Evolutionary conservation across 2,888 invertebrate genomes (phyloP).

Genomic region (Dryobotodes eremita): DNA sequence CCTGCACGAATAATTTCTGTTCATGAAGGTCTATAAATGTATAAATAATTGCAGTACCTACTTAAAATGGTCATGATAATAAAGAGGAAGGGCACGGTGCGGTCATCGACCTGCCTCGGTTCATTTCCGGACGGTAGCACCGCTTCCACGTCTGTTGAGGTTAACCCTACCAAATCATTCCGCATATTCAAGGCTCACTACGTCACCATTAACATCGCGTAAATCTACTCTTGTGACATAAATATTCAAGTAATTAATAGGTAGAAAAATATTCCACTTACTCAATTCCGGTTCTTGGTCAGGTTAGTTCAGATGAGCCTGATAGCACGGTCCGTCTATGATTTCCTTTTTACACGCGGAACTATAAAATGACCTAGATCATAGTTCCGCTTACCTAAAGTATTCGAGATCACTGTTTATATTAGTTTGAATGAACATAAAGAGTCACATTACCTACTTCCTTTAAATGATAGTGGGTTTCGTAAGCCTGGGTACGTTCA

Average conservation of each 20-base stretch:
- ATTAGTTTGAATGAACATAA: slow-evolving; percentile 10
- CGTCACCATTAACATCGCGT: slow-evolving; percentile 25
- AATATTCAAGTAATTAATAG: slow-evolving; percentile 29
- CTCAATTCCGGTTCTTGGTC: slow-evolving; percentile 36
- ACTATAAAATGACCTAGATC: slow-evolving; percentile 52
- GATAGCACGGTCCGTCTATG: slow-evolving; percentile 44
- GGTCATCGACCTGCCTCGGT: slow-evolving; percentile 76
- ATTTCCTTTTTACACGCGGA: slow-evolving; percentile 61
- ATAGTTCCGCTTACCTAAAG: slow-evolving; percentile 55
- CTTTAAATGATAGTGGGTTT: not conserved
- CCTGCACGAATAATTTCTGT: not conserved
- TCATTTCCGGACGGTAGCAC: slow-evolving; percentile 68
- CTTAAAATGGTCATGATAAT: slow-evolving; percentile 45
- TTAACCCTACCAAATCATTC: slow-evolving; percentile 68
- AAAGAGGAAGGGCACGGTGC: slow-evolving; percentile 72
- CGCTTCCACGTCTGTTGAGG: slow-evolving; percentile 70
- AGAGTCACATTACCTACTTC: not conserved
- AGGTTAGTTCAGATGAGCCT: slow-evolving; percentile 36
- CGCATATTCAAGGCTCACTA: slow-evolving; percentile 69
- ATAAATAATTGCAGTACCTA: slow-evolving; percentile 4
- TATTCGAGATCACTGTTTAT: slow-evolving; percentile 45
- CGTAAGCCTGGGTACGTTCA: not conserved
- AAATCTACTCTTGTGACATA: slow-evolving; percentile 32
- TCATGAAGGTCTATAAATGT: not conserved
- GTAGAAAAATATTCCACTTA: slow-evolving; percentile 44